phyloP scores from a whole-genome alignment of 1,140 invertebrate genomes.

The Archivesica marissinica region DNA sequence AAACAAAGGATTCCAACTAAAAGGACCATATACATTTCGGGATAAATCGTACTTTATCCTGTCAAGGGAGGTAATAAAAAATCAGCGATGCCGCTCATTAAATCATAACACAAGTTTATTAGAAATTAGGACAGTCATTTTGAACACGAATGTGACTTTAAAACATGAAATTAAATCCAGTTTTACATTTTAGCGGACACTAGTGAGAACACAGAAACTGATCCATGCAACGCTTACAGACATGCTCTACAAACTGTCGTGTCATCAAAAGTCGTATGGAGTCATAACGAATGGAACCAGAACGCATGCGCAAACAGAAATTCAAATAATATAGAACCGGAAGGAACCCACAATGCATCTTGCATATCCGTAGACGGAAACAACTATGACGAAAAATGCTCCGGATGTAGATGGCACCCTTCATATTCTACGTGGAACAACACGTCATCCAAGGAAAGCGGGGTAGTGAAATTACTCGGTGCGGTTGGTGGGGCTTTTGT shows the following conservation, averaged over 20 bases:
- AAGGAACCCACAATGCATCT: slow-evolving; percentile 20
- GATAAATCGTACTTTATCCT: too few species aligned
- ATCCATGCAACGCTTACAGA: not conserved
- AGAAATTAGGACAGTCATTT: too few species aligned
- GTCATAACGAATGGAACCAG: not conserved
- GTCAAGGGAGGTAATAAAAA: too few species aligned
- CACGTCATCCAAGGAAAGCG: not conserved
- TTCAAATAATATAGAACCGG: slow-evolving; percentile 6
- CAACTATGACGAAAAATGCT: slow-evolving; percentile 30
- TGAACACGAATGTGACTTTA: too few species aligned
- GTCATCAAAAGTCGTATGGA: slow-evolving; percentile 1
- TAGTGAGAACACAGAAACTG: not conserved
- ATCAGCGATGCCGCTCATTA: too few species aligned
- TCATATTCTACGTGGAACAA: slow-evolving; percentile 7
- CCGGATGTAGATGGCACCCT: not conserved
- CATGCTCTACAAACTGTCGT: not conserved
- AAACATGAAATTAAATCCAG: too few species aligned
- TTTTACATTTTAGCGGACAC: too few species aligned
- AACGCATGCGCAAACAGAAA: not conserved
- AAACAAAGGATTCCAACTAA: too few species aligned
- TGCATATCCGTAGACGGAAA: slow-evolving; percentile 9
- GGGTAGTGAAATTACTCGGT: not conserved
- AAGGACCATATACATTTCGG: too few species aligned
- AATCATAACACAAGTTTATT: too few species aligned
- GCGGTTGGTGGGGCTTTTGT: not conserved